Percentiles rank a stretch among this genome's conserved stretches.
Evolutionary conservation across 64 coral and sea anemone genomes (phyloP).

Genomic region (Stichodactyla mertensii): DNA sequence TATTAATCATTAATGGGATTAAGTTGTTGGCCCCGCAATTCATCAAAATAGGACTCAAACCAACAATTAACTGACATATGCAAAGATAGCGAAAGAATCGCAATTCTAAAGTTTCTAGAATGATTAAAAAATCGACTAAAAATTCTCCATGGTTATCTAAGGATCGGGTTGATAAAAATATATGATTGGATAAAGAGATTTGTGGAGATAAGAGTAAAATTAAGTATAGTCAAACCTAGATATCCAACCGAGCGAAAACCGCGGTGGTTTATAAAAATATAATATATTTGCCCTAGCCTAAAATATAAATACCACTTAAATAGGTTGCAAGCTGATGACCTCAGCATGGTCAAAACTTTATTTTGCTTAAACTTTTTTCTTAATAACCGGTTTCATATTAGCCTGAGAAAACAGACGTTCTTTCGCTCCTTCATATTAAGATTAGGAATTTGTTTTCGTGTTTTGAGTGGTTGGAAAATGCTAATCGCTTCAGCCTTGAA

Average conservation of each 20-base stretch:
- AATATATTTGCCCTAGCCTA: background rate
- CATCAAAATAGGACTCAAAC: background rate
- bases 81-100: background rate
- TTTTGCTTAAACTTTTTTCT: background rate
- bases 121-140: background rate
- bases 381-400: background rate
- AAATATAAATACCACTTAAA: background rate
- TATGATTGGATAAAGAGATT: background rate
- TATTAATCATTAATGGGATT: constrained; percentile 15
- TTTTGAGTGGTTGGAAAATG: background rate
- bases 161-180: background rate
- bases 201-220: background rate
- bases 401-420: no score
- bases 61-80: background rate
- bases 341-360: background rate
- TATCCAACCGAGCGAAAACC: background rate
- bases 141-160: background rate
- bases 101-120: background rate
- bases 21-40: background rate
- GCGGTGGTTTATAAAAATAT: background rate
- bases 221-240: background rate
- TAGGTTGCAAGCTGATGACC: background rate
- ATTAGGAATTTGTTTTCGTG: background rate
- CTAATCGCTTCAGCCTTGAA: constrained; percentile 3
- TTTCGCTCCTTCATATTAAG: no score